These are phyloP conservation scores for Amblyraja radiata DNA, from an alignment of 2,797 vertebrate genomes.

Conservation along the genomic window DNA sequence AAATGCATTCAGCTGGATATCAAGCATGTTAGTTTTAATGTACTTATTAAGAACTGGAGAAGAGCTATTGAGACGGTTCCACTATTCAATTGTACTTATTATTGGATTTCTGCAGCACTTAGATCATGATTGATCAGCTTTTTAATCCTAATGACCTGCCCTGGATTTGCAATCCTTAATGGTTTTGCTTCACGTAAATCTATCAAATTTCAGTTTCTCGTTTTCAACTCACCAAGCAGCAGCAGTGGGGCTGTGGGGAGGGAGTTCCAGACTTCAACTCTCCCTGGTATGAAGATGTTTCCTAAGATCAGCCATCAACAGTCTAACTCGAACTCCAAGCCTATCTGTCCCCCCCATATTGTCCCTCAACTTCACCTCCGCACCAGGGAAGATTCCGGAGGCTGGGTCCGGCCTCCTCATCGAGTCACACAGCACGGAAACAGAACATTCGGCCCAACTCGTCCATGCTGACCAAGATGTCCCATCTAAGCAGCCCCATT, in stretches of 20 bases:
- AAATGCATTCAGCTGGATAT: neutral
- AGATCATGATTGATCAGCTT: neutral
- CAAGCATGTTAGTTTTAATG: neutral
- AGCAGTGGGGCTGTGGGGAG: neutral
- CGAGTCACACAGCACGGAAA: too few relatives aligned
- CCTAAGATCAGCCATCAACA: neutral
- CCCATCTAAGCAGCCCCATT: too few relatives aligned
- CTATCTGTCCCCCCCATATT: neutral
- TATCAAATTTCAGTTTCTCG: neutral
- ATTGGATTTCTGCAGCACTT: neutral
- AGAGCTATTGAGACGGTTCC: neutral
- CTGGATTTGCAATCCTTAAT: neutral
- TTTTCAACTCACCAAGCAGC: neutral
- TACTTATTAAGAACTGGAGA: neutral
- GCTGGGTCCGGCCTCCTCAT: too few relatives aligned
- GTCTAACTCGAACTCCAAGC: neutral
- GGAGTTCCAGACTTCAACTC: neutral
- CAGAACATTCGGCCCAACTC: too few relatives aligned
- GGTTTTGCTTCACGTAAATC: neutral
- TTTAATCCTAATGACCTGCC: neutral
- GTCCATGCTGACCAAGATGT: too few relatives aligned
- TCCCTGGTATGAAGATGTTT: neutral
- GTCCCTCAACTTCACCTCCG: too few relatives aligned
- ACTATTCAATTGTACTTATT: neutral
- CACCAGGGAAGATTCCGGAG: neutral